These are phyloP conservation scores for Corythoichthys haematopterus DNA, from an alignment of 2,113 vertebrate species.

Conservation along the genomic window DNA sequence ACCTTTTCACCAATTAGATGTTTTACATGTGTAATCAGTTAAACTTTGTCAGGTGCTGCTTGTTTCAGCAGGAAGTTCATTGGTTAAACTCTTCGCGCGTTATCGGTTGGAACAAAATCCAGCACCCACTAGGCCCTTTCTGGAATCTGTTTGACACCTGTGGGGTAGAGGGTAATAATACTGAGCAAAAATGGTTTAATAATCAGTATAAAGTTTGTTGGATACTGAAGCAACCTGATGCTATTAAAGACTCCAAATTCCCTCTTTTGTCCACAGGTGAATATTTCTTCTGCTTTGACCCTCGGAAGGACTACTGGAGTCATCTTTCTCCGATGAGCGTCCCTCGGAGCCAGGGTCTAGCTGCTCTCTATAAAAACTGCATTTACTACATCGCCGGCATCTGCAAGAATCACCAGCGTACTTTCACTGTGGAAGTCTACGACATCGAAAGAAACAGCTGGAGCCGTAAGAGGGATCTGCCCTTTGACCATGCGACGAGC, in stretches of 20 bases:
- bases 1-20: too few species aligned
- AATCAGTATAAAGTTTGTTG: too few species aligned
- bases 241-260: neutral
- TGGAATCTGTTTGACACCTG: too few species aligned
- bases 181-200: too few species aligned
- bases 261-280: conserved; percentile 77
- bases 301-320: conserved; percentile 95
- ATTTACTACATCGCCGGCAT: conserved; percentile 97
- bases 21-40: too few species aligned
- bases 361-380: conserved; percentile 85
- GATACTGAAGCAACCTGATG: neutral
- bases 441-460: conserved; percentile 90
- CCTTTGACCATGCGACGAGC: conserved; percentile 93
- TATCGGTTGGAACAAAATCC: too few species aligned
- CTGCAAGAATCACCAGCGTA: conserved; percentile 92
- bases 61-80: too few species aligned
- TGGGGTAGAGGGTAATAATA: too few species aligned
- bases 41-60: too few species aligned
- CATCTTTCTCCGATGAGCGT: conserved; percentile 91
- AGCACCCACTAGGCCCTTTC: too few species aligned
- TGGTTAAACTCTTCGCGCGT: too few species aligned
- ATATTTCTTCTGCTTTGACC: conserved; percentile 96
- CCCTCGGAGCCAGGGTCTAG: conserved; percentile 91
- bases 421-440: conserved; percentile 95
- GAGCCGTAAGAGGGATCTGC: conserved; percentile 89